Percentiles rank a stretch among this genome's conserved stretches.
phyloP scores from a whole-genome alignment of 2,797 vertebrate genomes.

The Neomorphus geoffroyi region DNA sequence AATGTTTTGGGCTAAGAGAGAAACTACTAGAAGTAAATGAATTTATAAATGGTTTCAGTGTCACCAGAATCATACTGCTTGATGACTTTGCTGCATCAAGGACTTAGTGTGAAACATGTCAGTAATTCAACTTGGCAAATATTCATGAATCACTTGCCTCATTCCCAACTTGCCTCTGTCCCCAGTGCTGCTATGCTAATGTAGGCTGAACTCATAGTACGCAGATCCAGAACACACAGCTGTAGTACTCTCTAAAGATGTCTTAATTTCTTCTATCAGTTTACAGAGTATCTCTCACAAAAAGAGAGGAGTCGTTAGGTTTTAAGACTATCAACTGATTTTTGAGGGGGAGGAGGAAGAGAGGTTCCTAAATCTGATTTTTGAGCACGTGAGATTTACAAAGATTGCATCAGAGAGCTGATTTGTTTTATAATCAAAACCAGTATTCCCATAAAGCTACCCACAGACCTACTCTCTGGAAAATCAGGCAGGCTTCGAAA shows the following conservation, averaged over 20 bases:
- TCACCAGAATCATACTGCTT: background rate
- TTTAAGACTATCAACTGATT: background rate
- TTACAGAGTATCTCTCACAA: background rate
- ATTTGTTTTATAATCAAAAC: background rate
- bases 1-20: background rate
- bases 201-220: background rate
- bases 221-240: background rate
- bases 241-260: background rate
- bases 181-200: rapidly evolving
- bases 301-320: rapidly evolving
- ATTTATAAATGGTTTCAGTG: background rate
- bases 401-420: background rate
- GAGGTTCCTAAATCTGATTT: background rate
- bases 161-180: background rate
- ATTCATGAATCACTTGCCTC: background rate
- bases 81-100: background rate
- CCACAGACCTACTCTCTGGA: background rate
- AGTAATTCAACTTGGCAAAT: background rate
- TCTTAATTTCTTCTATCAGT: background rate
- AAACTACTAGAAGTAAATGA: background rate
- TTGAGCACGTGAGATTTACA: background rate
- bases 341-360: background rate
- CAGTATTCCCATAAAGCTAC: background rate
- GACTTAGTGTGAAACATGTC: background rate
- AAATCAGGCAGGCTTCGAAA: background rate